Conservation (phyloP, 2,113 vertebrate genomes). For the Heptranchias perlo region DNA sequence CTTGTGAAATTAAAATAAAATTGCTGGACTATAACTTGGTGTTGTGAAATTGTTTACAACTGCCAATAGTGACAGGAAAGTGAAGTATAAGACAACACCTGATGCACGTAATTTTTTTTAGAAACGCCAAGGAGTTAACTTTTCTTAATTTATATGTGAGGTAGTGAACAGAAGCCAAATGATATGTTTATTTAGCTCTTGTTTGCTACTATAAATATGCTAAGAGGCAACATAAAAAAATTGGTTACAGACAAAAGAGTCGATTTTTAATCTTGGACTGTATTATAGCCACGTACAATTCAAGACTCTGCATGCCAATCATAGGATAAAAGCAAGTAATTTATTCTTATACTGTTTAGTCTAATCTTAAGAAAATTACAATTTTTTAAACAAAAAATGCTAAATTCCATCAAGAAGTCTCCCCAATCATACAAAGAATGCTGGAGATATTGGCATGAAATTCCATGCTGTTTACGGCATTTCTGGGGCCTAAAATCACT, state of each 20-base stretch:
- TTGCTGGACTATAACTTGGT: too few relatives aligned
- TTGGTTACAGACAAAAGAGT: background rate
- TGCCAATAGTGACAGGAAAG: background rate
- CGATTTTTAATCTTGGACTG: background rate
- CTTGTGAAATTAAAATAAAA: too few relatives aligned
- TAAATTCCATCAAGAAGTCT: background rate
- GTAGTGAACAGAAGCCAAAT: background rate
- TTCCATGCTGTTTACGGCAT: background rate
- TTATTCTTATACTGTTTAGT: background rate
- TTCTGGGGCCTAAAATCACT: background rate
- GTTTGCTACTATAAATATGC: background rate
- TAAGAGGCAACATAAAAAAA: background rate
- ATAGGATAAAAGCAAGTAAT: background rate
- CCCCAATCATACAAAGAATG: background rate
- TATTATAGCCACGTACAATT: background rate
- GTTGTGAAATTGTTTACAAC: too few relatives aligned
- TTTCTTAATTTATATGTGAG: background rate
- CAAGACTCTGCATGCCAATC: background rate
- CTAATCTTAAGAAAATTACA: too few relatives aligned
- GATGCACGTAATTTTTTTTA: background rate
- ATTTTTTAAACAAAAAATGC: background rate
- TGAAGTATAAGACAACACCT: background rate
- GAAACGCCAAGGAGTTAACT: background rate
- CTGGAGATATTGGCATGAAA: background rate
- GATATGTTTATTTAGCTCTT: background rate